phyloP scores from a whole-genome alignment of 2,797 vertebrate species.

The Triplophysa yarkandensis region DNA sequence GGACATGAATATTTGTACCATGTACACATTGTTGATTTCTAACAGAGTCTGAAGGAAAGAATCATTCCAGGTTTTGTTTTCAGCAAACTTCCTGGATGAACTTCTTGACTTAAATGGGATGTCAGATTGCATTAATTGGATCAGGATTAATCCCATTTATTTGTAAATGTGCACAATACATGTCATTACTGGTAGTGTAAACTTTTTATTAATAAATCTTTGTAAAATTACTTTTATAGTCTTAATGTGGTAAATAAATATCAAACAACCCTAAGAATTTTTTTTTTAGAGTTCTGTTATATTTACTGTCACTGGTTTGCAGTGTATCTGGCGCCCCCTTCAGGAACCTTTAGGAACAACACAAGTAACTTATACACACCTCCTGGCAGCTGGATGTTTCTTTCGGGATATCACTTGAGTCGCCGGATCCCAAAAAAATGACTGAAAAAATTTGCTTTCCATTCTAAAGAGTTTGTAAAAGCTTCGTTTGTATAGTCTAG shows the following conservation, averaged over 20 bases:
- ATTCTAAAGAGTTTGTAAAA: background rate
- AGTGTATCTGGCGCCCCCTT: conserved; percentile 6
- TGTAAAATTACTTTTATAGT: background rate
- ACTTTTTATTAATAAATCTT: too few relatives aligned
- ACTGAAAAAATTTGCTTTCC: background rate
- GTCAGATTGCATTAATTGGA: too few relatives aligned
- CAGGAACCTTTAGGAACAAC: background rate
- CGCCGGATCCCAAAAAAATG: background rate
- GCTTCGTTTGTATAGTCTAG: background rate
- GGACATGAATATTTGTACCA: background rate
- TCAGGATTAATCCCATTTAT: too few relatives aligned
- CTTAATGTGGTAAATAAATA: background rate
- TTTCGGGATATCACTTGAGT: conserved; percentile 13
- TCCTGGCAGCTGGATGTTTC: background rate
- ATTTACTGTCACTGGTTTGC: background rate
- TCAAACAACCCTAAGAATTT: background rate
- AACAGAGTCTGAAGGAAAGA: background rate
- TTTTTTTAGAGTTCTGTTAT: background rate
- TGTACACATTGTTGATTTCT: background rate
- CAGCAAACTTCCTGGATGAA: background rate
- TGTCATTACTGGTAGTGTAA: too few relatives aligned
- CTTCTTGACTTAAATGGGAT: too few relatives aligned
- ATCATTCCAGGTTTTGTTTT: background rate
- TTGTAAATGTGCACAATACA: too few relatives aligned
- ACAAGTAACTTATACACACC: background rate